A percentile compares a stretch with the other conserved stretches of the same genome.
Conservation (phyloP, 2,113 vertebrate species). For the Paramormyrops kingsleyae region DNA sequence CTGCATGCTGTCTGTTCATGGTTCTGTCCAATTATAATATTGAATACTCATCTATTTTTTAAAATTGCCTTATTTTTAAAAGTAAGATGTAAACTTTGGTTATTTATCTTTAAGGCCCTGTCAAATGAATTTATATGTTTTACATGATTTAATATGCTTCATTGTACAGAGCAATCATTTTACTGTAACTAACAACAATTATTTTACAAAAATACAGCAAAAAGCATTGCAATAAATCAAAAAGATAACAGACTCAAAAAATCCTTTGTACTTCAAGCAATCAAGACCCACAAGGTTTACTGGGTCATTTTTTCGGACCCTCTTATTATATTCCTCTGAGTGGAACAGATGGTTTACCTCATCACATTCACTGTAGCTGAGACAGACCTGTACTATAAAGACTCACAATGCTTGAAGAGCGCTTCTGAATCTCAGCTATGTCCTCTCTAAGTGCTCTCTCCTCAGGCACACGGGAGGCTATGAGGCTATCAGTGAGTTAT, state of each 20-base stretch:
- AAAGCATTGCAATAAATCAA: not conserved
- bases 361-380: not conserved
- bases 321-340: not conserved
- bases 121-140: not conserved
- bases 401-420: not conserved
- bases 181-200: not conserved
- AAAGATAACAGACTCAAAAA: not conserved
- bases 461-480: not conserved
- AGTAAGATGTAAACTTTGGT: not conserved
- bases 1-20: not conserved
- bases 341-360: not conserved
- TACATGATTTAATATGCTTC: not conserved
- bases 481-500: not conserved
- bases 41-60: not conserved
- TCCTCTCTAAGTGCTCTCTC: not conserved
- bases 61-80: not conserved
- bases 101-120: not conserved
- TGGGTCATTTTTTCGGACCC: not conserved
- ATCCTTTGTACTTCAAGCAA: not conserved
- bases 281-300: not conserved
- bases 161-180: not conserved
- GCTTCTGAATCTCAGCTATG: not conserved
- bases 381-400: not conserved
- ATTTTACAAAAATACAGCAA: not conserved
- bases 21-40: not conserved